Evolutionary conservation across 1,140 invertebrate genomes (phyloP).

Genomic region (Sarcophaga bullata): DNA sequence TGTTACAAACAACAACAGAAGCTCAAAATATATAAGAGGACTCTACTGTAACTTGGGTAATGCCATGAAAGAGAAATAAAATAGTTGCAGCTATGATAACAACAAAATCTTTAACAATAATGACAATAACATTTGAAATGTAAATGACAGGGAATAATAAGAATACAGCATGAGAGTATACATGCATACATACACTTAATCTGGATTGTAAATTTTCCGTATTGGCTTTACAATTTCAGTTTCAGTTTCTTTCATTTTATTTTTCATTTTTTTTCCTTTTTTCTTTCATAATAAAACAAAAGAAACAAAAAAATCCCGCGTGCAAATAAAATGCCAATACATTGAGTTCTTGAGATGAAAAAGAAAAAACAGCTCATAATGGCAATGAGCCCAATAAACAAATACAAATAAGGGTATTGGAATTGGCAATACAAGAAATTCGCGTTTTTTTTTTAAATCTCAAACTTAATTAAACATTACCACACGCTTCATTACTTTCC

Average conservation of each 20-base stretch:
- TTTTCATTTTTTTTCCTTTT: no score
- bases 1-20: no score
- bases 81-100: not conserved
- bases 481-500: not conserved
- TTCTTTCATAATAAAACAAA: no score
- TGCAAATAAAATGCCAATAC: not conserved
- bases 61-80: no score
- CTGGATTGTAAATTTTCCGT: conserved; percentile 1
- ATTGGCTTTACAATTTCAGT: conserved; percentile 12
- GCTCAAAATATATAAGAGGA: no score
- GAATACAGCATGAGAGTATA: not conserved
- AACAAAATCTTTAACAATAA: no score
- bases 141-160: not conserved
- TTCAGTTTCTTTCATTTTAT: not conserved
- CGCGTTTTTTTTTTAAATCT: not conserved
- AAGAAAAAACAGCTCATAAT: not conserved
- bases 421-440: not conserved
- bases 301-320: not conserved
- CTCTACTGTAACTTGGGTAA: no score
- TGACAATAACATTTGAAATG: not conserved
- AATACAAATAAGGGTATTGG: not conserved
- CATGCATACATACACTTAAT: not conserved
- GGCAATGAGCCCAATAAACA: not conserved
- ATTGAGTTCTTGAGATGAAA: not conserved
- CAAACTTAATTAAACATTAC: not conserved